phyloP scores from a whole-genome alignment of 92 coral and sea anemone genomes.

The Heliopora coerulea region DNA sequence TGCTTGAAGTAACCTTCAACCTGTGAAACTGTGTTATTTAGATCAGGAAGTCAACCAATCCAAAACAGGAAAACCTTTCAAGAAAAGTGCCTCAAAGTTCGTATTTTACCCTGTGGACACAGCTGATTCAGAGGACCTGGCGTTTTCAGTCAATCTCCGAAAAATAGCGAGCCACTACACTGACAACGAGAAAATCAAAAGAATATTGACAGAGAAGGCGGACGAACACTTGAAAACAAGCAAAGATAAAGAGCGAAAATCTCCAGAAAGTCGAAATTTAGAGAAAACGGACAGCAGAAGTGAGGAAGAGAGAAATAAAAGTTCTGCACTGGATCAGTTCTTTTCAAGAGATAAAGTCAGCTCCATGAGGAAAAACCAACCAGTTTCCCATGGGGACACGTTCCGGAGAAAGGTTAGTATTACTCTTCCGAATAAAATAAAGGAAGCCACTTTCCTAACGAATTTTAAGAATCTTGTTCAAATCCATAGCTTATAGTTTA shows the following conservation, averaged over 20 bases:
- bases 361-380: neutral
- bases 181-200: slow-evolving; percentile 8
- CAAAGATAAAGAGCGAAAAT: too few relatives aligned
- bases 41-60: slow-evolving; percentile 13
- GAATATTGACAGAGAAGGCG: slow-evolving; percentile 15
- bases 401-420: neutral
- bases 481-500: neutral
- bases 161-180: slow-evolving; percentile 17
- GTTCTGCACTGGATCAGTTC: neutral
- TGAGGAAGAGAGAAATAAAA: slow-evolving; percentile 1
- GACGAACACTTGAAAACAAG: slow-evolving; percentile 4
- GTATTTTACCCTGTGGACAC: slow-evolving; percentile 32
- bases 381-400: neutral
- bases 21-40: neutral
- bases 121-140: slow-evolving; percentile 1
- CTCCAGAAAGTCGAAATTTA: neutral
- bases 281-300: neutral
- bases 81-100: neutral
- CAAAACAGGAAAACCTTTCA: neutral
- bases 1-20: too few relatives aligned
- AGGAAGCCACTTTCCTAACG: too few relatives aligned
- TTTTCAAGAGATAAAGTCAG: slow-evolving; percentile 3
- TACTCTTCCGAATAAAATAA: too few relatives aligned
- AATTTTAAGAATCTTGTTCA: too few relatives aligned
- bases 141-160: slow-evolving; percentile 32